Percentiles rank a stretch among this genome's conserved stretches.
These are phyloP conservation scores for Eupelmus urozonus DNA, from an alignment of 2,888 invertebrate genomes.

Conservation along the genomic window DNA sequence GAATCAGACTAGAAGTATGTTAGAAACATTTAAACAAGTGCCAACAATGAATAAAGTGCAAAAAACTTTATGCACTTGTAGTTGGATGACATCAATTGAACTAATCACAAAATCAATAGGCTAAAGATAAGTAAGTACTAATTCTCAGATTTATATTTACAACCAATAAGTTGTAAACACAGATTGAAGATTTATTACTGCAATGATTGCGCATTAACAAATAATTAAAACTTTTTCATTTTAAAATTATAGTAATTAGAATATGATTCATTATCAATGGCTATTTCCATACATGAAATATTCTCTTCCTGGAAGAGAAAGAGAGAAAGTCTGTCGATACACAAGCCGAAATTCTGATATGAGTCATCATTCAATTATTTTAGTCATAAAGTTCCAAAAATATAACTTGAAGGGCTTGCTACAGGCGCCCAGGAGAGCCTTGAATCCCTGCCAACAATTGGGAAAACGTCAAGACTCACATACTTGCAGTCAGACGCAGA, in stretches of 20 bases:
- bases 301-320: conserved; percentile 6
- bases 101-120: conserved; percentile 21
- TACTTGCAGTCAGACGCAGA: conserved; percentile 15
- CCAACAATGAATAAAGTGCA: conserved; percentile 35
- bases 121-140: background rate
- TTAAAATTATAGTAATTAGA: conserved; percentile 38
- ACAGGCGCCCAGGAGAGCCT: conserved; percentile 67
- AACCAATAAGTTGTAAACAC: background rate
- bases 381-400: conserved; percentile 74
- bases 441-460: conserved; percentile 73
- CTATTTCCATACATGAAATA: conserved; percentile 18
- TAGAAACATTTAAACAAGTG: conserved; percentile 23
- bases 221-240: conserved; percentile 2
- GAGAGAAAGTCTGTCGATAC: conserved; percentile 41
- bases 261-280: too few species aligned
- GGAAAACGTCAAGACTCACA: conserved; percentile 66
- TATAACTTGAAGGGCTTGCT: conserved; percentile 72
- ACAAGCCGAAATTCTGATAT: conserved; percentile 57
- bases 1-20: conserved; percentile 43
- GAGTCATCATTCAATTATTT: conserved; percentile 72
- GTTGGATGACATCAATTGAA: conserved; percentile 23
- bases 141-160: background rate
- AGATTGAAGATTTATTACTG: background rate
- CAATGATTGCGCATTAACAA: background rate
- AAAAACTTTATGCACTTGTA: conserved; percentile 21